Evolutionary conservation across 2,888 invertebrate species (phyloP), one percentile per base, ranked within the genome.

Genomic region (Macrostomum cliftonense): DNA sequence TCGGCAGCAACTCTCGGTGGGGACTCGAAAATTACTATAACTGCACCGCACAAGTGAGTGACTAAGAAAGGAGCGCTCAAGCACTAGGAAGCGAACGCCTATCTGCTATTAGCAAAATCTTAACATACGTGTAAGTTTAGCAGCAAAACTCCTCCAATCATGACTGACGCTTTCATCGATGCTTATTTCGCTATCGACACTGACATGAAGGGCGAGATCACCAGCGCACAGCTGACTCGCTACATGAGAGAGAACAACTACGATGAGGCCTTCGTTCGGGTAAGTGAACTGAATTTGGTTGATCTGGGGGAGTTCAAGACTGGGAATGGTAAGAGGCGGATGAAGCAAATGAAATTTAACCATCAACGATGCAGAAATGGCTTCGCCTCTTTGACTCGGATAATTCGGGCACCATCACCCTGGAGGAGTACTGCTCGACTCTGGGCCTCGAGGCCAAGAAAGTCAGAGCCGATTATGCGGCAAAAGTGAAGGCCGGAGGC

Each of bases 291-390:
- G 28, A 28, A 28, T 28, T 28, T 28, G 28, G 28, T 28, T 28
- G n/a, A n/a, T n/a, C n/a, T n/a, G n/a, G n/a, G n/a, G n/a, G n/a
- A n/a, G n/a, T n/a, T n/a, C n/a, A n/a, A n/a, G n/a, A n/a, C n/a
- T n/a, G n/a, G n/a, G n/a, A n/a, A n/a, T n/a, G n/a, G n/a, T n/a
- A n/a, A n/a, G n/a, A n/a, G n/a, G n/a, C n/a, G n/a, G n/a, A n/a
- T n/a, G n/a, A n/a, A n/a, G n/a, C n/a, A n/a, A n/a, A n/a, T n/a
- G n/a, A n/a, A n/a, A n/a, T n/a, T n/a, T n/a, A n/a, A n/a, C n/a
- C n/a, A n/a, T n/a, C n/a, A n/a, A n/a, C n/a, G n/a, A n/a, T 49
- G 13, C 39, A 49, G 50, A 50, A 50, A 50, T 50, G 50, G 50
- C 48, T 50, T 7, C 2, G 20, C 13, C 49, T 50, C 12, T 50